Base-by-base conservation (phyloP, 2,888 invertebrate genomes). In the Acanthosoma haemorrhoidale region DNA sequence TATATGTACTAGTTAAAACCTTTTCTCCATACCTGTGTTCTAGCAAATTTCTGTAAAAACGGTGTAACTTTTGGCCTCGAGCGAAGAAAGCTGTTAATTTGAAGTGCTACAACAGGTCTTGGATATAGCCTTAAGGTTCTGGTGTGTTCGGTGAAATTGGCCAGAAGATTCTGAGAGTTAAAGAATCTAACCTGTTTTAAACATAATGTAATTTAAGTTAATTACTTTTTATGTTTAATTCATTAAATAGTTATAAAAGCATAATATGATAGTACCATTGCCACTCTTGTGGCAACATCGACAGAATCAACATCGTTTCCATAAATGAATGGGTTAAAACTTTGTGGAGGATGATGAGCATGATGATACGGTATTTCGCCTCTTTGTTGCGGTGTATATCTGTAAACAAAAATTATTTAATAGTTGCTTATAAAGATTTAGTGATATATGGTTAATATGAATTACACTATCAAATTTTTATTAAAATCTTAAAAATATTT, bases 101-200 rank as follows among this genome's bases (percentile, higher is more conserved):
- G 99, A 78, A 99, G 96, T 4, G 99, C 98, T 4, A 99, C 99
- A 2, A 99, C 99, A 0, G 99, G 98, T 68, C 99, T 85, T 1
- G 99, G 99, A 81, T 98, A 99, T 1, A 99, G 83, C 0, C 99
- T 86, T 71, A 99, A 81, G 0, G 97, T 99, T 70, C 99, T 85
- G 1, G 98, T 98, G 81, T 99, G 98, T 78, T 99, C 99, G 75
- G 93, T 91, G 79, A 99, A 98, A 80, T 99, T 97, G 0, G 96
- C 97, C 76, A 99, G 82, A 9, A 96, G 87, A 79, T 98, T 99
- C 78, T 96, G 91, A 0, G 98, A 97, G 81, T 98, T 97, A 85
- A 98, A 98, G 81, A 75, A 75, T 61, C 75, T 88, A 29, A 95
- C 89, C 91, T 91, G 80, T 69, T 80, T 78, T 13, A 11, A 70